Evolutionary conservation across 1,140 invertebrate species (phyloP), one percentile per base, ranked within the genome.

Genomic region (Scaptomyza hsui): DNA sequence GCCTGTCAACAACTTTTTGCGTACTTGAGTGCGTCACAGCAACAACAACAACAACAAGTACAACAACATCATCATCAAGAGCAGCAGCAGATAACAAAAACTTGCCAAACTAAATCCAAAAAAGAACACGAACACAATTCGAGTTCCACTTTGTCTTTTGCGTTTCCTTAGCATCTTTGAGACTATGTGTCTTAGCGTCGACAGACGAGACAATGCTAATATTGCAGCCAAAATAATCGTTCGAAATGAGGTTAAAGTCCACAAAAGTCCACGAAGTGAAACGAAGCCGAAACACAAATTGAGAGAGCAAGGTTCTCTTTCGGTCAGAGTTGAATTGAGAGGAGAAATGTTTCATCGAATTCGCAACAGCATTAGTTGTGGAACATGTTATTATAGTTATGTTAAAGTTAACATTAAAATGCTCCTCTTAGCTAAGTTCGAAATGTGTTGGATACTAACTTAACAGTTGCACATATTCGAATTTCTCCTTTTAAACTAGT

Each of bases 1-100:
- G 82, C 65, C 82, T 86, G 82, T 86, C 82, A 86, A 86, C 82
- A 86, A 88, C 82, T 88, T 88, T 82, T 55, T 37, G 32, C 56
- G 52, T 53, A 67, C 57, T 78, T 26, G 67, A 85, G 75, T 77
- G 78, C 62, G 67, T 69, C 62, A 42, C 56, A 16, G 37, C 35
- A 56, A 15, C 44, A 48, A 9, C 57, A 37, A 44, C 26, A 55
- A 32, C 19, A 45, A 24, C 45, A 37, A 60, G 24, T 49, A 61
- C 26, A 45, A 52, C 26, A 67, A 45, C 21, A 41, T 32, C 67
- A 65, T 29, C 26, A n/a, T n/a, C n/a, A n/a, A n/a, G n/a, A n/a
- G 53, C 53, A 77, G 71, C 67, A 72, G 21, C 57, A 74, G 75
- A 78, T 78, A 83, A 69, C 56, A 78, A 81, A 78, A 73, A 82